Evolutionary conservation across 2,797 vertebrate genomes (phyloP).

Genomic region (Anabacerthia variegaticeps): DNA sequence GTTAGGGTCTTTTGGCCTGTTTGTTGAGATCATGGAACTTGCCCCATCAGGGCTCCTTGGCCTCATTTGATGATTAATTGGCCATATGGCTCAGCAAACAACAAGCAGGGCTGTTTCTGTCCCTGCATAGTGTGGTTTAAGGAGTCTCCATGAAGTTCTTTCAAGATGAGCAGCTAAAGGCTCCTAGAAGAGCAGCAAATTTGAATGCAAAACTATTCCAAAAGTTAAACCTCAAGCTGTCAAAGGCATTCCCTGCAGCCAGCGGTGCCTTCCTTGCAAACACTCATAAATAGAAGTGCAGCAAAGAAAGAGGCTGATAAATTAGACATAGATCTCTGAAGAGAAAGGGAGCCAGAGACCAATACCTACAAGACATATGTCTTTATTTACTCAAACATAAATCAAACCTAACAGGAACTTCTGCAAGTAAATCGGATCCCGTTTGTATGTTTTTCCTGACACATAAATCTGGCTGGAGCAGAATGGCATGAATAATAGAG

Average conservation of each 20-base stretch:
- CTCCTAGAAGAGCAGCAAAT: background rate
- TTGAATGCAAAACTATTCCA: background rate
- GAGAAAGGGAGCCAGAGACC: conserved; percentile 62
- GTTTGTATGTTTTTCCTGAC: conserved; percentile 84
- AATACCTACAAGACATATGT: conserved; percentile 75
- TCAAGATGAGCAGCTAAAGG: background rate
- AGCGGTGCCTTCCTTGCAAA: background rate
- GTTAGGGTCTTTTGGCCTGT: background rate
- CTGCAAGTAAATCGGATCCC: conserved; percentile 80
- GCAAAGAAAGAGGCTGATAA: conserved; percentile 67
- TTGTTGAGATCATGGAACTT: background rate
- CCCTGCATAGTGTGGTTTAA: background rate
- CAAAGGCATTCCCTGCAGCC: background rate
- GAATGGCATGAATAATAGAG: conserved; percentile 79
- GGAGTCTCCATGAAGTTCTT: background rate
- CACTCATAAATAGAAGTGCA: background rate
- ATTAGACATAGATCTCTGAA: conserved; percentile 57
- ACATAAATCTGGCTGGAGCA: conserved; percentile 80
- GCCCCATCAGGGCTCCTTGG: background rate
- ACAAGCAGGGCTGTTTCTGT: background rate
- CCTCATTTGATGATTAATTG: background rate
- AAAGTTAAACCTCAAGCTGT: background rate
- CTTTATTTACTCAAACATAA: conserved; percentile 82
- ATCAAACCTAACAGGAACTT: conserved; percentile 76
- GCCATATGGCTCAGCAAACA: background rate